Evolutionary conservation across 2,888 invertebrate genomes (phyloP).

Genomic region (Lasioglossum oenotherae): DNA sequence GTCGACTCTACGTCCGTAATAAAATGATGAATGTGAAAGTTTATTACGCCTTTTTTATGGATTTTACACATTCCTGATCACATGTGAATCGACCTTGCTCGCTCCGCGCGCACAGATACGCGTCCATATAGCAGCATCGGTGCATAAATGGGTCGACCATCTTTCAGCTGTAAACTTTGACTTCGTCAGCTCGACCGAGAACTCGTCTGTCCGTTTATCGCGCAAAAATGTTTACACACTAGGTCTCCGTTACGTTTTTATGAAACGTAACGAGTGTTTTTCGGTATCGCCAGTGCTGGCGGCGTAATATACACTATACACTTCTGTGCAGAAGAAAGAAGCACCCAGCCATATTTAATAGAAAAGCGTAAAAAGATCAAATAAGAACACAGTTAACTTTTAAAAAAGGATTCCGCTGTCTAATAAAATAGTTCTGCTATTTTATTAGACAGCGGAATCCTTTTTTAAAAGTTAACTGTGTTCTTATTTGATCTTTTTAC

Average conservation of each 20-base stretch:
- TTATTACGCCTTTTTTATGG: not conserved
- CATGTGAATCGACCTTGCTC: not conserved
- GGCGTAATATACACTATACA: too few relatives aligned
- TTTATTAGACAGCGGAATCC: too few relatives aligned
- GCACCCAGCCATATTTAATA: too few relatives aligned
- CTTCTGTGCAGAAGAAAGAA: too few relatives aligned
- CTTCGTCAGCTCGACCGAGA: conserved; percentile 1
- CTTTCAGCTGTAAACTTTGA: conserved; percentile 21
- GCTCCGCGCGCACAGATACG: not conserved
- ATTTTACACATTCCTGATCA: not conserved
- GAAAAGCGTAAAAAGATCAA: too few relatives aligned
- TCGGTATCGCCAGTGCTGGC: not conserved
- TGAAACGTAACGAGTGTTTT: not conserved
- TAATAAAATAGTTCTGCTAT: too few relatives aligned
- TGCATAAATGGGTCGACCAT: conserved; percentile 43
- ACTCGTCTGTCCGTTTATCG: not conserved
- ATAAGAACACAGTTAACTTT: too few relatives aligned
- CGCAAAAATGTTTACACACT: not conserved
- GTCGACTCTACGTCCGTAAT: not conserved
- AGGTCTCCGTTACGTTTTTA: not conserved
- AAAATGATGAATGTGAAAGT: not conserved
- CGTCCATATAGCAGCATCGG: conserved; percentile 12
- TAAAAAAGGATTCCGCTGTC: too few relatives aligned
- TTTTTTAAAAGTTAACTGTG: too few relatives aligned
- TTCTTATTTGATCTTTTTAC: too few relatives aligned